Evolutionary conservation across 2,888 invertebrate species (phyloP).

Genomic region (Neocrepidodera transversa): DNA sequence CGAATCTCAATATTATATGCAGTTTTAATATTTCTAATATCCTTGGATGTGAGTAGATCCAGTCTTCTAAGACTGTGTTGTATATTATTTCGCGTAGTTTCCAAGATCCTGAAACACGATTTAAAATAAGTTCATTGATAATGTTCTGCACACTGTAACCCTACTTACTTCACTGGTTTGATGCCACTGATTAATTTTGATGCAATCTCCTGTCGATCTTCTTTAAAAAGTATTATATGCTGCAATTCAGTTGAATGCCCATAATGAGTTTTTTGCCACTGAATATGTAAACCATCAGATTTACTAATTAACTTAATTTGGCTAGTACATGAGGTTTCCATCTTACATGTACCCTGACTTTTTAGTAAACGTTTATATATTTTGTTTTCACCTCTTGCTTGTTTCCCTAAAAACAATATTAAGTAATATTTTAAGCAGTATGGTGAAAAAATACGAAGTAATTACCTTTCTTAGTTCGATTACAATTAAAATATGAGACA

Average conservation of each 20-base stretch:
- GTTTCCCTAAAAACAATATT: neutral
- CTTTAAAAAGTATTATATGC: no score
- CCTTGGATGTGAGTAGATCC: no score
- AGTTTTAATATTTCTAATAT: no score
- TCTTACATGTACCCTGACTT: no score
- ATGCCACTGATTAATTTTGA: slow-evolving; percentile 2
- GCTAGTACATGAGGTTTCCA: no score
- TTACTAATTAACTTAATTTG: slow-evolving; percentile 1
- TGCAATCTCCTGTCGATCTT: neutral
- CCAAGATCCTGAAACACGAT: neutral
- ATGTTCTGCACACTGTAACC: neutral
- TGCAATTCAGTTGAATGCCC: neutral
- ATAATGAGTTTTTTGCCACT: neutral
- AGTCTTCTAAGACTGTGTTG: no score
- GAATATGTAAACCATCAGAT: neutral
- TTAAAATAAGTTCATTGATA: neutral
- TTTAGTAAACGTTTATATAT: no score
- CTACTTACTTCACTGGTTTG: slow-evolving; percentile 1
- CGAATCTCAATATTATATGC: neutral
- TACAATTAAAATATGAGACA: neutral
- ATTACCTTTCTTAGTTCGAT: neutral
- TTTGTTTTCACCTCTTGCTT: neutral
- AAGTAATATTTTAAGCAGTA: neutral
- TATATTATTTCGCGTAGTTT: neutral
- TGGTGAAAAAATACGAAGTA: neutral